Percentiles rank a stretch among this genome's conserved stretches.
Evolutionary conservation across 2,113 vertebrate genomes (phyloP).

Genomic region (Colius striatus): DNA sequence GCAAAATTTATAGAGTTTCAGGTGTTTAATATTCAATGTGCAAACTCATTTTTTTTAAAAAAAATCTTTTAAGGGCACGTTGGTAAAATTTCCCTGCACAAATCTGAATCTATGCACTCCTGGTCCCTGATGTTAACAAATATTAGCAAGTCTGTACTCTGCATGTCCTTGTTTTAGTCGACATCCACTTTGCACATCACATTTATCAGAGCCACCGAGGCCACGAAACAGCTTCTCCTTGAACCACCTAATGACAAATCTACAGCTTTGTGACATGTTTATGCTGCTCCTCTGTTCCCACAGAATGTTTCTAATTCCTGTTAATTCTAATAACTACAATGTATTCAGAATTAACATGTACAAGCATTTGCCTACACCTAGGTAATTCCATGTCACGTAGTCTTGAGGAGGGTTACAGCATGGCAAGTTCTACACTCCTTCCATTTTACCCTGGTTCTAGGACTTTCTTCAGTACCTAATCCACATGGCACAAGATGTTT

Average conservation of each 20-base stretch:
- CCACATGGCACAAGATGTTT: not conserved
- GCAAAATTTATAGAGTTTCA: not conserved
- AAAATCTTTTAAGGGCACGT: conserved; percentile 44
- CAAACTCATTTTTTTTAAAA: conserved; percentile 13
- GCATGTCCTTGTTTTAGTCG: not conserved
- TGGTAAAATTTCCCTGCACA: conserved; percentile 52
- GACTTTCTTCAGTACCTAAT: not conserved
- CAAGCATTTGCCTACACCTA: not conserved
- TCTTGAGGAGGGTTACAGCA: not conserved
- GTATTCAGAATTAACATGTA: not conserved
- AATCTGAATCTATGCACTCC: not conserved
- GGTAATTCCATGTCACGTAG: not conserved
- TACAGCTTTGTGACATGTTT: not conserved
- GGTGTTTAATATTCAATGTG: conserved; percentile 65
- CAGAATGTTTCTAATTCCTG: not conserved
- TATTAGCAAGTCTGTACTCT: conserved; percentile 41
- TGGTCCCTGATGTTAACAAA: conserved; percentile 65
- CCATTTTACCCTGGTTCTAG: not conserved
- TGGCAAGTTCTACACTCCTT: not conserved
- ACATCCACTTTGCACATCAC: not conserved
- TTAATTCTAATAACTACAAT: not conserved
- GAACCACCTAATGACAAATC: not conserved
- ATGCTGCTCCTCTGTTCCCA: not conserved
- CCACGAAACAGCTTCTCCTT: conserved; percentile 24
- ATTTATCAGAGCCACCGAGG: not conserved